Base-by-base conservation (phyloP, 1,140 invertebrate species). In the Argopecten irradians region DNA sequence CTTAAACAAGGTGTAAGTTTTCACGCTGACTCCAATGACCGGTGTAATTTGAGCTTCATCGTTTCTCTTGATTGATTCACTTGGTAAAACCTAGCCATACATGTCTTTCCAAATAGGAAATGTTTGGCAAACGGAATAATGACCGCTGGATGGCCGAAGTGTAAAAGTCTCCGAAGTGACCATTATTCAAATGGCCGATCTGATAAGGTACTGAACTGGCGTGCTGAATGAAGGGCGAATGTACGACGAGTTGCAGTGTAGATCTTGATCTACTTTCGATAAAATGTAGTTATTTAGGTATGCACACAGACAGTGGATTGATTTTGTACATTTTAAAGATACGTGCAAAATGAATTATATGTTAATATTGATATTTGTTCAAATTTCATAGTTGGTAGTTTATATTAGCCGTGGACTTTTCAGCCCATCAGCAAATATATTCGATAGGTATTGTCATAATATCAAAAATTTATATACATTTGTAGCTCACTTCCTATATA, bases 81-180 rank as follows among this genome's bases (percentile, higher is more conserved):
- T 71, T 71, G 22, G 22, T n/a, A 28, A 71, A 71, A 5, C 28
- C 0, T 71, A 28, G 55, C 11, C 55, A 71, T 71, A 71, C 55
- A 28, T 71, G 55, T 71, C 55, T 28, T 71, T 71, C 55, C 55
- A 71, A 71, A 71, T 71, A 71, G 55, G 16, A 71, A 71, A 22
- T n/a, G 55, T 71, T 71, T 71, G 55, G 55, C 55, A 71, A 28
- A 71, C 22, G 55, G 28, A 71, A 71, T 71, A 71, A 71, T 71
- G 55, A 71, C n/a, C n/a, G 55, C 28, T 71, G 55, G 55, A 71
- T 28, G 55, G n/a, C 55, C n/a, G 11, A 71, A 71, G 55, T 71
- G 55, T 71, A 71, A 71, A 71, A 71, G 7, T 71, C 22, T 8
- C 55, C 14, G 28, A 71, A 71, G 55, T 71, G 55, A 71, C 55